Base-by-base conservation (phyloP, 1,140 invertebrate genomes). In the Stratiolaelaps scimitus region DNA sequence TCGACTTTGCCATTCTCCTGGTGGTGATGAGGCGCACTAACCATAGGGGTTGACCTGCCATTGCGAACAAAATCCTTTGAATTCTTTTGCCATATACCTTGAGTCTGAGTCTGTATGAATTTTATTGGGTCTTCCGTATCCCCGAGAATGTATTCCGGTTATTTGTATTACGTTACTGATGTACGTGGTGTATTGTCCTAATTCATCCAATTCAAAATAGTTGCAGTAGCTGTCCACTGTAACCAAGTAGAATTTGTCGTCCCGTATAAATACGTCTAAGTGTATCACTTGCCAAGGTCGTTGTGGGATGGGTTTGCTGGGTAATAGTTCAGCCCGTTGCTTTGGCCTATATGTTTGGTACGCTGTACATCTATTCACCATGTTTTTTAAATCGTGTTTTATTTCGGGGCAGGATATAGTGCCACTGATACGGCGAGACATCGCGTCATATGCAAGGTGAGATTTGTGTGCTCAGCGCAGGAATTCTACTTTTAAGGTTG, bases 171-270 rank as follows among this genome's bases (percentile, higher is more conserved):
- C 44, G 13, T 13, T 13, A 13, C 13, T 45, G 13, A n/a, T 45
- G 13, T 13, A 13, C 44, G 44, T 45, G 44, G 44, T 45, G 44
- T 45, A 13, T 45, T 45, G 13, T 19, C 44, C 44, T 13, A 45
- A n/a, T 13, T 19, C 13, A 45, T 45, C 44, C 44, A 45, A n/a
- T 45, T 45, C 44, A n/a, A 45, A 45, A n/a, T 45, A 45, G 44
- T 45, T 19, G 13, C 13, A 45, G 44, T 13, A 45, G 44, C 44
- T 19, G 44, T 45, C 44, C 13, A 45, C 44, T 45, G 44, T 45
- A n/a, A 45, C 44, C 13, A 45, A n/a, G n/a, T 45, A 45, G 13
- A 13, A n/a, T 19, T 45, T 13, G 44, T 45, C 19, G 13, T 45
- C 44, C 44, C 44, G n/a, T 45, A n/a, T 13, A 45, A 45, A n/a